Evolutionary conservation across 2,113 vertebrate species (phyloP), one percentile per base, ranked within the genome.

Genomic region (Oostethus manadensis): DNA sequence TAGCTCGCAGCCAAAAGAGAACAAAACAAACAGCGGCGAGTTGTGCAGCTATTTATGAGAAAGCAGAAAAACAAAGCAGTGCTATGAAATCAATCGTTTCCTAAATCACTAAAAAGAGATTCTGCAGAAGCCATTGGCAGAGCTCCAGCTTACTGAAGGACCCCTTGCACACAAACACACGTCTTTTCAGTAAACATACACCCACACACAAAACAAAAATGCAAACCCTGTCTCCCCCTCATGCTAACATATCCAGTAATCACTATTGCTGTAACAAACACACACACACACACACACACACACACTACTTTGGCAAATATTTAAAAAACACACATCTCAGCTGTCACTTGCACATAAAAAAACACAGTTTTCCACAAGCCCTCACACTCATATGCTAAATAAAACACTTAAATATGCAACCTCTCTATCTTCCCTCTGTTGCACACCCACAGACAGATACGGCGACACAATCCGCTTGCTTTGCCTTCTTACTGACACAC

Each of bases 1-100:
- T 46, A 77, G 81, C 84, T 82, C 8, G 68, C 63, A 62, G 81
- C 74, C 73, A 75, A 60, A 76, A 29, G 55, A 80, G 64, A 80
- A 82, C 57, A 79, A 80, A 88, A 81, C 82, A 84, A 84, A 84
- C 67, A 71, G 43, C 62, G 54, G 73, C 6, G 22, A 72, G 66
- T 84, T 84, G 78, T 83, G 79, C 82, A 74, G 77, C 77, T 84
- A 86, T 87, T 86, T 80, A 81, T 83, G 81, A 84, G 60, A 70
- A 74, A 74, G 71, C n/a, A 15, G 63, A 70, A 65, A 82, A 81
- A 83, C 76, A 82, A 85, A 84, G 64, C 70, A 65, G 51, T 45
- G 68, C 60, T 70, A 63, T 80, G 71, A 84, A 84, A 88, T 86
- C 78, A 21, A 86, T 86, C 67, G 56, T 56, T 83, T 77, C 73